phyloP scores from a whole-genome alignment of 2,113 vertebrate species.

The Motacilla tschutschensis region DNA sequence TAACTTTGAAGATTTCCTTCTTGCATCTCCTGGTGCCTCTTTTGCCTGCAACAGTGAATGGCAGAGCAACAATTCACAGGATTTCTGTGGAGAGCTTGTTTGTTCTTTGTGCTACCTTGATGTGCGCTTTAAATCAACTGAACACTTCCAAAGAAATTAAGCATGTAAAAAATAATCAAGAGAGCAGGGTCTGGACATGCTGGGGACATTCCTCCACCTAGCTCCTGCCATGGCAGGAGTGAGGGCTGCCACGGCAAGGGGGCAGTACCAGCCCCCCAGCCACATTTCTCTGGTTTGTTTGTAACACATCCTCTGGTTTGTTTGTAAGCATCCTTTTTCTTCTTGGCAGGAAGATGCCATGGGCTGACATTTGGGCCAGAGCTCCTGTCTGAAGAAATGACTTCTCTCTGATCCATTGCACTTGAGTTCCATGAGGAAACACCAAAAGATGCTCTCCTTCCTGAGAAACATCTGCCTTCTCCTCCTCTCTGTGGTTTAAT shows the following conservation, averaged over 20 bases:
- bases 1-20: neutral
- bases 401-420: neutral
- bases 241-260: fast-evolving
- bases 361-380: neutral
- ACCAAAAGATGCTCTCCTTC: neutral
- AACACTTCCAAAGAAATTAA: neutral
- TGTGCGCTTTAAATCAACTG: neutral
- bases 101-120: neutral
- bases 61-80: neutral
- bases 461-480: neutral
- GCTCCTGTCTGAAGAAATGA: neutral
- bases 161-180: neutral
- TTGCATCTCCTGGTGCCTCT: neutral
- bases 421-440: fast-evolving
- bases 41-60: neutral
- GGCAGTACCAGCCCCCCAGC: neutral
- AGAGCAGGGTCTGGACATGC: neutral
- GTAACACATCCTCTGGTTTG: neutral
- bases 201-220: neutral
- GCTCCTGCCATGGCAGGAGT: neutral
- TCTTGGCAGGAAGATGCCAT: neutral
- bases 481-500: neutral
- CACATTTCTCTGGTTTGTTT: neutral
- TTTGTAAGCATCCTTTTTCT: neutral
- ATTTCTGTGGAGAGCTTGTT: neutral